Base-by-base conservation (phyloP, 2,888 invertebrate genomes). In the Spodoptera exigua region DNA sequence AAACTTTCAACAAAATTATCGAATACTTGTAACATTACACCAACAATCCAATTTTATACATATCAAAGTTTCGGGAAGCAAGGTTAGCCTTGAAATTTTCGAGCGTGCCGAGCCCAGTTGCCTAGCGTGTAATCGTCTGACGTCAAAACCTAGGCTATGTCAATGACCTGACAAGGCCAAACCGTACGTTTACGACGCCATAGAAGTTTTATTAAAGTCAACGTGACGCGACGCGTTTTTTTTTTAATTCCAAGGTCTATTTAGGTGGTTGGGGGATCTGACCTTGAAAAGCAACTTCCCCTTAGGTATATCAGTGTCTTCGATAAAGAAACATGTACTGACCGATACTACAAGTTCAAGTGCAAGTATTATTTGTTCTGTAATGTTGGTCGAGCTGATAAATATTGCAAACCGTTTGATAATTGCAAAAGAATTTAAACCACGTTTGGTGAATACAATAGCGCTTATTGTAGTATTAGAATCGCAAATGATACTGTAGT, bases 91-190 rank as follows among this genome's bases (percentile, higher is more conserved):
- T 74, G 74, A 74, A 61, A 71, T 58, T 70, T 74, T 74, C 58
- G 69, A 64, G 52, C 49, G 62, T 52, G 58, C 67, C 67, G 51
- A 61, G 70, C 60, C 62, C 58, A 70, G 74, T 79, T 67, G 78
- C 78, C 63, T 74, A 71, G 78, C 80, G 70, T 80, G 68, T 77
- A 72, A 73, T 71, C 69, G 65, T 14, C 70, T 86, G 86, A 86
- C 85, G 84, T 84, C 77, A 82, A 79, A 68, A 77, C 82, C 80
- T 85, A 87, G 82, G 84, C 78, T 79, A 79, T 76, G 88, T 61
- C 83, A 87, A 86, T 79, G 87, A 88, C 86, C 88, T 76, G 74
- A 51, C 88, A 85, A 88, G 88, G 87, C 86, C 86, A 84, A 81
- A 61, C 52, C 61, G 76, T 75, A 74, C 76, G 79, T 85, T 83